Percentiles rank a stretch among this genome's conserved stretches.
These are phyloP conservation scores for Scomber scombrus DNA, from an alignment of 2,113 vertebrate species.

Conservation along the genomic window DNA sequence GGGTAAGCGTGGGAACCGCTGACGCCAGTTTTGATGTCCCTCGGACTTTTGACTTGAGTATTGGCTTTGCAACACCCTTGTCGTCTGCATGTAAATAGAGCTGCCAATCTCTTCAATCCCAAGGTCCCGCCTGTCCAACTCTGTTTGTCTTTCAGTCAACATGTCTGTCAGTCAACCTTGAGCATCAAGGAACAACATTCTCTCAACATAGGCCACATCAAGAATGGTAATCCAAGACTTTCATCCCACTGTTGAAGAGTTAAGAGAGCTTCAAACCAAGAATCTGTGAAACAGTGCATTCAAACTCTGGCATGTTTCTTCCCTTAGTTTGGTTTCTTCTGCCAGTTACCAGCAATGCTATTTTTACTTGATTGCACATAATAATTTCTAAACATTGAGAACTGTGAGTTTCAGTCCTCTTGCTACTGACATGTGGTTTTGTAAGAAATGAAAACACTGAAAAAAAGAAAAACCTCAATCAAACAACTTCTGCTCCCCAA, in stretches of 20 bases:
- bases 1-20: conserved; percentile 69
- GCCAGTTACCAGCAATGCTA: no score
- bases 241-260: not conserved
- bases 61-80: conserved; percentile 22
- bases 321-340: not conserved
- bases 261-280: not conserved
- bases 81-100: conserved; percentile 37
- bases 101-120: conserved; percentile 34
- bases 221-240: conserved; percentile 9
- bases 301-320: not conserved
- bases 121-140: conserved; percentile 11
- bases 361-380: no score
- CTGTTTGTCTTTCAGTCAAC: conserved; percentile 31
- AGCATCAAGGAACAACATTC: not conserved
- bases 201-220: conserved; percentile 10
- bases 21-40: conserved; percentile 49
- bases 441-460: no score
- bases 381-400: no score
- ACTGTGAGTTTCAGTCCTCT: no score
- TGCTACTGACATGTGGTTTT: no score
- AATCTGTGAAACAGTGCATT: not conserved
- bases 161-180: not conserved
- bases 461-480: no score
- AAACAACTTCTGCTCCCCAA: no score
- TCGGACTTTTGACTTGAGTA: conserved; percentile 51